Conservation (phyloP, 2,797 vertebrate species). For the Protosalanx chinensis region DNA sequence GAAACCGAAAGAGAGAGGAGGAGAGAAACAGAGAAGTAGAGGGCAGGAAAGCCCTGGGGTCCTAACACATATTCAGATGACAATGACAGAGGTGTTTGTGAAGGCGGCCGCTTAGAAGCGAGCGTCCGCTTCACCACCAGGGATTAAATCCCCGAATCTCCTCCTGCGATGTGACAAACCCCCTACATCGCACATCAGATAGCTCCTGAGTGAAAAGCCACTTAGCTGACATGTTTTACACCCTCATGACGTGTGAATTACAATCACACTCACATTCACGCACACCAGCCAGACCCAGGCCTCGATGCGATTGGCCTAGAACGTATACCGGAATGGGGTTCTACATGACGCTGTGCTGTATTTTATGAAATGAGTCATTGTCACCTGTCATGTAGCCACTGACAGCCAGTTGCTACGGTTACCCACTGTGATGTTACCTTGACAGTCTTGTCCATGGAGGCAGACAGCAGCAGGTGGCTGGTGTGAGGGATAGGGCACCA, state of each 20-base stretch:
- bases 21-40: background rate
- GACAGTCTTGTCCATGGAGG: constrained; percentile 92
- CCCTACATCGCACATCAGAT: background rate
- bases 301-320: background rate
- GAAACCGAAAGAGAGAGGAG: background rate
- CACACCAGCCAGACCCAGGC: background rate
- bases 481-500: constrained; percentile 84
- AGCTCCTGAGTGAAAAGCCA: background rate
- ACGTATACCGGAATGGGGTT: background rate
- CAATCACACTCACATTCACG: background rate
- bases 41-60: constrained; percentile 35
- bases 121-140: constrained; percentile 28
- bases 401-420: background rate
- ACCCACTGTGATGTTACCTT: constrained; percentile 78
- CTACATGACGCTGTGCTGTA: background rate
- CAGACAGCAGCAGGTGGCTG: constrained; percentile 89
- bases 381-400: background rate
- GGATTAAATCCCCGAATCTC: constrained; percentile 32
- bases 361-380: no score
- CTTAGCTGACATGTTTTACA: background rate
- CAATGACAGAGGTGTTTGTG: constrained; percentile 58
- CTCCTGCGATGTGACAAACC: constrained; percentile 14
- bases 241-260: background rate
- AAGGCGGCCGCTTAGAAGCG: constrained; percentile 44
- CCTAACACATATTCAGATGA: constrained; percentile 64